Evolutionary conservation across 2,888 invertebrate genomes (phyloP).

Genomic region (Conomelus anceps): DNA sequence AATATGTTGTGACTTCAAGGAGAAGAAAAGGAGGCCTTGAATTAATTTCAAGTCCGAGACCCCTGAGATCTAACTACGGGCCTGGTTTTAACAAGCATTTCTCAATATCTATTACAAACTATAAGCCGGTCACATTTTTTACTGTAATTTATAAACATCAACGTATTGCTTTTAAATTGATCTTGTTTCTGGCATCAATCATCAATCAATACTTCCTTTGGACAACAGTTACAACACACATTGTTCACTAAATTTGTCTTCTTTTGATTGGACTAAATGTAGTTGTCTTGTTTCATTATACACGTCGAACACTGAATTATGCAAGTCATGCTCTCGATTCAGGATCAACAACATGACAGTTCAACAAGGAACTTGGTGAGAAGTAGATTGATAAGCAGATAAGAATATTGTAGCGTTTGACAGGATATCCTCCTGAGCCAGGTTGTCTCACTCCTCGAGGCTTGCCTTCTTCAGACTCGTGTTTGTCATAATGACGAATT

Average conservation of each 20-base stretch:
- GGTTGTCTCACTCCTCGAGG: background rate
- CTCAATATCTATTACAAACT: too few species aligned
- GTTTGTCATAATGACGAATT: background rate
- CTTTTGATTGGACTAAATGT: background rate
- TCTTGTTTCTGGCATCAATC: background rate
- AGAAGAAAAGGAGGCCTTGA: too few species aligned
- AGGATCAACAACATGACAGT: background rate
- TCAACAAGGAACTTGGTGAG: background rate
- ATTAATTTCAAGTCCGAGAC: too few species aligned
- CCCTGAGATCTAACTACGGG: too few species aligned
- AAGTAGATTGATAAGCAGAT: background rate
- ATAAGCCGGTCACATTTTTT: too few species aligned
- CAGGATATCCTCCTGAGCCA: background rate
- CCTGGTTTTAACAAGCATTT: too few species aligned
- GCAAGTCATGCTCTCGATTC: background rate
- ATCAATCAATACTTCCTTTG: background rate
- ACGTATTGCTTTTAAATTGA: background rate
- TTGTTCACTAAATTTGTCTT: background rate
- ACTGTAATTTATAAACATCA: too few species aligned
- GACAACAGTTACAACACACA: background rate
- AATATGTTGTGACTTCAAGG: too few species aligned
- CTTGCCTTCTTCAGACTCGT: background rate
- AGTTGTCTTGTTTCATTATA: background rate
- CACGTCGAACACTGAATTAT: background rate
- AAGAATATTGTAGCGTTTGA: background rate